A percentile compares a stretch with the other conserved stretches of the same genome.
Conservation (phyloP, 2,797 vertebrate species). For the Chelon auratus region DNA sequence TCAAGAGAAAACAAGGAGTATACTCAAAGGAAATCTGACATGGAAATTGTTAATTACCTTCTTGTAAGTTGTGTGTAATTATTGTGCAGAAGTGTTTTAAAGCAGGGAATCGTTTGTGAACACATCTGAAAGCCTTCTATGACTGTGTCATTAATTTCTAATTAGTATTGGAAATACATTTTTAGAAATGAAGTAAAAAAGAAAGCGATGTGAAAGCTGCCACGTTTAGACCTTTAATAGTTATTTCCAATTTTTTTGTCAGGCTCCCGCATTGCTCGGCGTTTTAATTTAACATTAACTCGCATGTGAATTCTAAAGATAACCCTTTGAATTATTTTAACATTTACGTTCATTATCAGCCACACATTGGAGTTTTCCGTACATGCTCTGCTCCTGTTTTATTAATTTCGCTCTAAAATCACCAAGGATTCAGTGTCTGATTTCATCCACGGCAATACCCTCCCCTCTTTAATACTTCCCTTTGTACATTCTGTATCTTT, state of each 20-base stretch:
- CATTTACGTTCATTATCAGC: constrained; percentile 20
- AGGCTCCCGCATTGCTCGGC: background rate
- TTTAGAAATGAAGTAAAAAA: constrained; percentile 2
- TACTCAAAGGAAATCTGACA: background rate
- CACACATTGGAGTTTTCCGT: background rate
- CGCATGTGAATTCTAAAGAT: too few relatives aligned
- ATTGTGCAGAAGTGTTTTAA: constrained; percentile 15
- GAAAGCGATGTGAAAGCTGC: background rate
- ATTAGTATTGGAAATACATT: constrained; percentile 3
- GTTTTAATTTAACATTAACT: too few relatives aligned
- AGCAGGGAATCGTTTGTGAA: background rate
- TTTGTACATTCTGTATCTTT: constrained; percentile 32
- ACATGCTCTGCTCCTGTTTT: constrained; percentile 30
- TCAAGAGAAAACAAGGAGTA: background rate
- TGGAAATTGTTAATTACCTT: background rate
- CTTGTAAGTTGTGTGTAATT: constrained; percentile 4
- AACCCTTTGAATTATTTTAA: background rate
- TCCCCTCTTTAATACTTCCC: constrained; percentile 31
- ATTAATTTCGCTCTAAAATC: constrained; percentile 32
- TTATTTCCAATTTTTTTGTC: background rate
- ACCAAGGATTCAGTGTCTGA: constrained; percentile 43
- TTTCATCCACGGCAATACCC: constrained; percentile 50
- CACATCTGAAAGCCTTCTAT: constrained; percentile 10
- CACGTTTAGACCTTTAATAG: background rate
- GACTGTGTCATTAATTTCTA: constrained; percentile 8